phyloP scores from a whole-genome alignment of 2,113 vertebrate genomes.

The Turdus rufiventris region DNA sequence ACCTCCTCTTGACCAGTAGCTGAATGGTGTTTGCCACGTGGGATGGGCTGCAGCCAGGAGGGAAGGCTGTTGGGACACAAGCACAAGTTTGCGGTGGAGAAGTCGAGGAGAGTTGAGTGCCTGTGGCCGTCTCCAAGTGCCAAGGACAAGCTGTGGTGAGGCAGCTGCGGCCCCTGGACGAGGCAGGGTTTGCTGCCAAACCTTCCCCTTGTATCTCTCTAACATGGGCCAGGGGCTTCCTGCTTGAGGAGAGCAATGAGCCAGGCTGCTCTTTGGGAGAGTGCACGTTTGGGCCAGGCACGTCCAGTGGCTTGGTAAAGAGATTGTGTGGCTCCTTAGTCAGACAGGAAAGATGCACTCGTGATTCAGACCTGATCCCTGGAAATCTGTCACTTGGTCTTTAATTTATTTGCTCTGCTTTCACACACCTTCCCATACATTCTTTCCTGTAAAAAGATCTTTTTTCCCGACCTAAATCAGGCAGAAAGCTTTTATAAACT shows the following conservation, averaged over 20 bases:
- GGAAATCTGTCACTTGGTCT: neutral
- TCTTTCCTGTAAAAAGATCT: neutral
- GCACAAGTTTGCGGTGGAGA: fast-evolving
- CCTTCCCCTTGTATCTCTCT: neutral
- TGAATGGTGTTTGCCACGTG: fast-evolving
- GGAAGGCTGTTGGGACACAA: neutral
- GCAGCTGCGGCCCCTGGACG: neutral
- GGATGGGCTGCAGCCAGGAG: fast-evolving
- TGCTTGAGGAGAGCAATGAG: neutral
- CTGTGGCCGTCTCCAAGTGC: neutral
- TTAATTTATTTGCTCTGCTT: neutral
- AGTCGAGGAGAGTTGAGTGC: neutral
- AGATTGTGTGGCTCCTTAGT: neutral
- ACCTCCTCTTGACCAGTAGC: neutral
- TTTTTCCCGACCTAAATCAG: neutral
- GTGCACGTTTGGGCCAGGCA: neutral
- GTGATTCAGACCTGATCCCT: neutral
- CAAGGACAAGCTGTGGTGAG: neutral
- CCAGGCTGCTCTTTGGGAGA: neutral
- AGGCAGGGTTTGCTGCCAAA: neutral
- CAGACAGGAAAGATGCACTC: neutral
- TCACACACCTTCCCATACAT: neutral
- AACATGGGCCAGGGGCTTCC: neutral
- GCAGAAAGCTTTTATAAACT: neutral
- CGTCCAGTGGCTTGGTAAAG: neutral